These are phyloP conservation scores for Prionailurus viverrinus DNA, from an alignment of 2,113 vertebrate genomes.

Conservation along the genomic window DNA sequence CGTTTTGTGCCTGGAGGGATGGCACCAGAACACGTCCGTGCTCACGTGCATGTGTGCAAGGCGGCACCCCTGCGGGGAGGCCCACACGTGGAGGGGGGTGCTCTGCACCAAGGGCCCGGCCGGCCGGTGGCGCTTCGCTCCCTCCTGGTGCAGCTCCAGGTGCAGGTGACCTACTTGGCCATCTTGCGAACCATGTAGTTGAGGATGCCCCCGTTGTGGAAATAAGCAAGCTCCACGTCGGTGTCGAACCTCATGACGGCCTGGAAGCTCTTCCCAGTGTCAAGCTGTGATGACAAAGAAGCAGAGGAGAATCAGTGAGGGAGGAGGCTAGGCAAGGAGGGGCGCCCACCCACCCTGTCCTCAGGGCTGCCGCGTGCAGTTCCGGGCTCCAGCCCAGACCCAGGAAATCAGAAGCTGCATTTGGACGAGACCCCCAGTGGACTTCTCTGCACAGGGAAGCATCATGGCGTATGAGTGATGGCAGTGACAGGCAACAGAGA, in stretches of 20 bases:
- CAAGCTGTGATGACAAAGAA: constrained; percentile 88
- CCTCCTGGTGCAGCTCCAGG: not conserved
- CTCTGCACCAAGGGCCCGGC: not conserved
- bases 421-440: not conserved
- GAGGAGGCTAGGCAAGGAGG: accelerated
- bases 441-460: not conserved
- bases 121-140: not conserved
- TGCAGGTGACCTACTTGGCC: constrained; percentile 74
- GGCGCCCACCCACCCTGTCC: not conserved
- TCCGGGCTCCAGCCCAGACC: not conserved
- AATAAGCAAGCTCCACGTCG: constrained; percentile 96
- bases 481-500: not conserved
- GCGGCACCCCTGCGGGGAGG: not conserved
- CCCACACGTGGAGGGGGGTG: accelerated
- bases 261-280: constrained; percentile 93
- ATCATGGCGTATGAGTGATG: not conserved
- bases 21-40: not conserved
- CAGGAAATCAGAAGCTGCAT: not conserved
- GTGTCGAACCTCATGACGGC: constrained; percentile 97
- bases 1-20: not conserved
- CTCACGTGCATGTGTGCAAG: not conserved
- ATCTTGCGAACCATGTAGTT: constrained; percentile 99
- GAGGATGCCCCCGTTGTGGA: constrained; percentile 95
- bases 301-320: constrained; percentile 11
- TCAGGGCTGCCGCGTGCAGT: accelerated